phyloP scores from a whole-genome alignment of 2,797 vertebrate genomes.

The Poecilia gillii region DNA sequence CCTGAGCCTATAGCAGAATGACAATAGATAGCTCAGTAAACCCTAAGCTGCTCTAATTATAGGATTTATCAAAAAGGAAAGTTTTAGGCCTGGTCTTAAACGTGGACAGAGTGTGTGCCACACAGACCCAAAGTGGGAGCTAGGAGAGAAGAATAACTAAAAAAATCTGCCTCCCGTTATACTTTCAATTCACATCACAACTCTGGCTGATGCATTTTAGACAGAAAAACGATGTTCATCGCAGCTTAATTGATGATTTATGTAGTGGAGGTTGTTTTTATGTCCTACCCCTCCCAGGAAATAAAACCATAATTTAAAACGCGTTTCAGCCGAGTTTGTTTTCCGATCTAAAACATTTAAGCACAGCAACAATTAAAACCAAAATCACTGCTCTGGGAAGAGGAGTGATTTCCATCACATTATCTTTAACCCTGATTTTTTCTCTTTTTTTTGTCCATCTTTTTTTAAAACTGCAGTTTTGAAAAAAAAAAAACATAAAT shows the following conservation, averaged over 20 bases:
- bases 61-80: not conserved
- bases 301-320: not conserved
- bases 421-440: not conserved
- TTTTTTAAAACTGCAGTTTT: not conserved
- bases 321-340: not conserved
- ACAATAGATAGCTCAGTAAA: not conserved
- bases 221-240: not conserved
- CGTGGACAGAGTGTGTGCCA: not conserved
- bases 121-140: not conserved
- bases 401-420: not conserved
- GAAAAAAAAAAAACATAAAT: not conserved
- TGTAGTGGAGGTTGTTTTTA: not conserved
- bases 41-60: not conserved
- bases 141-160: not conserved
- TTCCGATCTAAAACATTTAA: not conserved
- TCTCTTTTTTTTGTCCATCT: not conserved
- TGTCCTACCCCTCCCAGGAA: not conserved
- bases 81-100: not conserved
- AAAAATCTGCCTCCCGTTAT: not conserved
- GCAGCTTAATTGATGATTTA: not conserved
- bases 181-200: not conserved
- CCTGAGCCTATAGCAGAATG: not conserved
- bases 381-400: not conserved
- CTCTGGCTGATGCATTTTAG: not conserved
- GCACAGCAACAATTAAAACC: not conserved